A percentile compares a stretch with the other conserved stretches of the same genome.
Conservation (phyloP, 2,797 vertebrate species). For the Odontamblyopus rebecca region DNA sequence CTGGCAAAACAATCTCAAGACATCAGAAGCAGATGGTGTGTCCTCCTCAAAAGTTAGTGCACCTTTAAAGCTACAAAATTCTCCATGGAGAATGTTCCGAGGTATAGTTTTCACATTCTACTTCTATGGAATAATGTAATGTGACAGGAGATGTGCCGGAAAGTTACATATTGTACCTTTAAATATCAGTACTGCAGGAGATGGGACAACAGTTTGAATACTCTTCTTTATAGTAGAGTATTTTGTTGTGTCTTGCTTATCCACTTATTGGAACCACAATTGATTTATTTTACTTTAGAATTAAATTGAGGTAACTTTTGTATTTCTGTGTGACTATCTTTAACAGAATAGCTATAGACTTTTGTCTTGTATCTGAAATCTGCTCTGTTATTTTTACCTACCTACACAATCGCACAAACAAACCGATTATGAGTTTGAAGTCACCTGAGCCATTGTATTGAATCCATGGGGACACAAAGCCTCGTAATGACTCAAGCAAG, state of each 20-base stretch:
- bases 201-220: background rate
- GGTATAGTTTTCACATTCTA: too few species aligned
- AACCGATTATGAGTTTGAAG: conserved; percentile 48
- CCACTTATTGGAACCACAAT: background rate
- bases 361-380: background rate
- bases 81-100: too few species aligned
- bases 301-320: background rate
- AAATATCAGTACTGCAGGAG: too few species aligned
- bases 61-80: too few species aligned
- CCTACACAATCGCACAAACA: background rate
- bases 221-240: background rate
- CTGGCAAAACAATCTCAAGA: too few species aligned
- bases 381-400: background rate
- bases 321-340: background rate
- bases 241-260: background rate
- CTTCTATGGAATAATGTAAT: too few species aligned
- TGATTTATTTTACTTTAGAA: background rate
- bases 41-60: too few species aligned
- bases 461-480: conserved; percentile 41
- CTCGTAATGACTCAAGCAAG: conserved; percentile 40
- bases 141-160: too few species aligned
- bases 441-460: conserved; percentile 34
- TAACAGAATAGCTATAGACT: background rate
- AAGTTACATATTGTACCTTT: too few species aligned
- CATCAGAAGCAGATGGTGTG: too few species aligned